Base-by-base conservation (phyloP, 2,113 vertebrate genomes). In the Syrmaticus mikado region DNA sequence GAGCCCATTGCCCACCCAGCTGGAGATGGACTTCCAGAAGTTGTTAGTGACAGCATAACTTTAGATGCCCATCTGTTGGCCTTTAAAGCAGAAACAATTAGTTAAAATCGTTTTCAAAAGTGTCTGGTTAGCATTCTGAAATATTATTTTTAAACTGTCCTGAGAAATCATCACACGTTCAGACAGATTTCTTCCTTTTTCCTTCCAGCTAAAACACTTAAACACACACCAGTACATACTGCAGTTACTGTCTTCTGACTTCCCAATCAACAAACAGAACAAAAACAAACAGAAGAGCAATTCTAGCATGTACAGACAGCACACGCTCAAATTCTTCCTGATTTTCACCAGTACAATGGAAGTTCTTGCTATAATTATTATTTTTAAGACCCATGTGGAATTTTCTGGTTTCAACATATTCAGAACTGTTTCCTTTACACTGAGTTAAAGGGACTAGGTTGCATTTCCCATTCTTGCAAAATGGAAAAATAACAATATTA, bases 101-200 rank as follows among this genome's bases (percentile, higher is more conserved):
- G 0, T 62, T 82, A 50, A 88, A 93, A 72, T 36, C 20, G 38
- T 11, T 12, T 73, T 48, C 13, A 82, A 40, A 87, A 40, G 30
- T 66, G 22, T 15, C 19, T 32, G 32, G 12, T 22, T 25, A 52
- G 11, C n/a, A 28, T 70, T 62, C 43, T 4, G 4, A 43, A 71
- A 50, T 55, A 70, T 10, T 62, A 52, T 73, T 94, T 89, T 52
- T 30, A 80, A 92, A 70, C 16, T 38, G 41, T 24, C 45, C 41
- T 73, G n/a, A 79, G 36, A 50, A 50, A 58, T 78, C 60, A 67
- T n/a, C n/a, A 61, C n/a, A 15, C 10, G 8, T 48, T 85, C 45
- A 87, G 81, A 79, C 6, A 60, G 24, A 89, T 82, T 92, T 84
- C 38, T 38, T 95, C 77, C 55, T 52, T 84, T 77, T 60, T 86